Percentiles rank a stretch among this genome's conserved stretches.
Conservation (phyloP, 2,888 invertebrate species). For the Nesidiocoris tenuis region DNA sequence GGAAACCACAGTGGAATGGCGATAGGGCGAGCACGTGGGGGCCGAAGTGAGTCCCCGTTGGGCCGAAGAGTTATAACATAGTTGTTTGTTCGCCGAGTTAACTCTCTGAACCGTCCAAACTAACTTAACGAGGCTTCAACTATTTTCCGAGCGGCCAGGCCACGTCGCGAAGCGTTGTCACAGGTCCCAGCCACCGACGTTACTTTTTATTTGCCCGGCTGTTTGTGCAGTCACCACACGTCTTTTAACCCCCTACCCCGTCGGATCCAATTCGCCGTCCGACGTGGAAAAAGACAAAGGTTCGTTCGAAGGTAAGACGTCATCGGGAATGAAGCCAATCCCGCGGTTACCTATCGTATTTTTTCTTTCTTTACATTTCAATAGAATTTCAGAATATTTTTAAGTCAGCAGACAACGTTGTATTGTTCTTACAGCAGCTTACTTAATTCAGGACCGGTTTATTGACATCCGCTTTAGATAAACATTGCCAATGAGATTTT, state of each 20-base stretch:
- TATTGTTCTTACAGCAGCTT: too few relatives aligned
- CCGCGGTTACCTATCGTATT: too few relatives aligned
- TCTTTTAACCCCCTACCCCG: background rate
- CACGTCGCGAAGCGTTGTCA: too few relatives aligned
- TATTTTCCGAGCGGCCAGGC: conserved; percentile 17
- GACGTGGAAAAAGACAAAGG: background rate
- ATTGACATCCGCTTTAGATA: too few relatives aligned
- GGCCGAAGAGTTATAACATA: conserved; percentile 39
- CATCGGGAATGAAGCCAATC: conserved; percentile 23
- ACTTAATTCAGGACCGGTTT: too few relatives aligned
- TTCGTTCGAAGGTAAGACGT: conserved; percentile 19
- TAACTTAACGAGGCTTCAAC: conserved; percentile 41
- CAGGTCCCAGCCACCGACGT: background rate
- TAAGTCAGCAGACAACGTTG: too few relatives aligned
- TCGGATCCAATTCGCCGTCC: background rate
- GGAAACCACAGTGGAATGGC: conserved; percentile 27
- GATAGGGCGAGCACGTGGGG: background rate
- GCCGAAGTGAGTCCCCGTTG: background rate
- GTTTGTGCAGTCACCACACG: conserved; percentile 32
- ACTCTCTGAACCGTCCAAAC: conserved; percentile 15
- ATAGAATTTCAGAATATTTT: too few relatives aligned
- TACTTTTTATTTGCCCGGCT: conserved; percentile 33
- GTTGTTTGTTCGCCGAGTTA: conserved; percentile 33
- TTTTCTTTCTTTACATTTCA: too few relatives aligned
- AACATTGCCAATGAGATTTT: too few relatives aligned